These are phyloP conservation scores for Ryuthela nishihirai DNA, from an alignment of 2,888 invertebrate species.

Conservation along the genomic window DNA sequence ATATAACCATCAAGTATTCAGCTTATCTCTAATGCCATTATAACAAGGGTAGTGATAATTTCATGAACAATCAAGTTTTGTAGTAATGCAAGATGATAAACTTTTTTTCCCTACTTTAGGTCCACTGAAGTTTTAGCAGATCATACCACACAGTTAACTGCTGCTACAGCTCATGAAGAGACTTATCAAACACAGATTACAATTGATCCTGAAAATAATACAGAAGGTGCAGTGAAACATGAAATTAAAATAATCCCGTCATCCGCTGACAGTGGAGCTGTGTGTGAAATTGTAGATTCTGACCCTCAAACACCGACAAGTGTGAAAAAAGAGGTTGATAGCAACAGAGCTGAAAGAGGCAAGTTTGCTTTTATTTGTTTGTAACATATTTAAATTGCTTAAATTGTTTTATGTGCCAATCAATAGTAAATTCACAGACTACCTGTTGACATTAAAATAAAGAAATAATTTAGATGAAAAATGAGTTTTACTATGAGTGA, in stretches of 20 bases:
- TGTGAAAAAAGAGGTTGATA: slow-evolving; percentile 19
- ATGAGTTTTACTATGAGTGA: no score
- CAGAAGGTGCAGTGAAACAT: slow-evolving; percentile 10
- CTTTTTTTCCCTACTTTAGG: slow-evolving; percentile 1
- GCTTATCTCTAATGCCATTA: no score
- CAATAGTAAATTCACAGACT: no score
- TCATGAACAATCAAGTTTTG: no score
- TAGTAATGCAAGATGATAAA: no score
- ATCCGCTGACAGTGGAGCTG: not conserved
- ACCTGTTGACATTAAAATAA: no score
- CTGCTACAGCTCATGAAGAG: slow-evolving; percentile 11
- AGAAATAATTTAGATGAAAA: no score
- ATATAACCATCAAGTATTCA: no score
- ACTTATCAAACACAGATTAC: slow-evolving; percentile 27
- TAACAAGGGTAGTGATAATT: no score
- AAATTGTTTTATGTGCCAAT: no score
- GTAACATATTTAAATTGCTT: no score
- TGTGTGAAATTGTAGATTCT: not conserved
- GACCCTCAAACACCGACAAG: slow-evolving; percentile 12
- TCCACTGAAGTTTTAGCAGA: slow-evolving; percentile 26
- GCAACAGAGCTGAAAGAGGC: slow-evolving; percentile 32
- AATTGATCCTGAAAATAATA: slow-evolving; percentile 17
- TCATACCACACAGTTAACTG: slow-evolving; percentile 17
- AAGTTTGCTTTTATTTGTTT: no score
- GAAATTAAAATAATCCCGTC: slow-evolving; percentile 5